Conservation (phyloP, 2,888 invertebrate genomes). For the Chrysina gloriosa region DNA sequence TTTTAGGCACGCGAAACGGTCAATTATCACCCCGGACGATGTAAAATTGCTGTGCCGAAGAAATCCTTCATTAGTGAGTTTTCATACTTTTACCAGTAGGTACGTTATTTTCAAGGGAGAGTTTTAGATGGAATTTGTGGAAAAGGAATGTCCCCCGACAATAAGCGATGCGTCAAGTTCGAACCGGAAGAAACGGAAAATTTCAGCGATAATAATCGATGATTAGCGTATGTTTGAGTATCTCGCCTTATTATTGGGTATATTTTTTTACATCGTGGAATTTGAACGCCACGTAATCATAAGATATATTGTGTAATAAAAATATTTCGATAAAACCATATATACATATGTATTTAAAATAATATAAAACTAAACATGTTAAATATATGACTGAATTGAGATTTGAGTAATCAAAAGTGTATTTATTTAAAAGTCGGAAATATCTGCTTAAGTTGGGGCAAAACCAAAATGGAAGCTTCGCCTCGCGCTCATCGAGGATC, state of each 20-base stretch:
- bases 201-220: constrained; percentile 12
- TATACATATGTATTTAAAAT: background rate
- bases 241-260: background rate
- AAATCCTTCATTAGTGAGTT: constrained; percentile 71
- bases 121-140: constrained; percentile 46
- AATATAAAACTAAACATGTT: background rate
- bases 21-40: constrained; percentile 73
- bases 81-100: background rate
- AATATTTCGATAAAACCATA: background rate
- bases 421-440: too few relatives aligned
- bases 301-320: too few relatives aligned
- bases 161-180: constrained; percentile 7
- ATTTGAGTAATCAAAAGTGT: too few relatives aligned
- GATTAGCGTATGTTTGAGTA: background rate
- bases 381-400: too few relatives aligned
- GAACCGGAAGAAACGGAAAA: constrained; percentile 43
- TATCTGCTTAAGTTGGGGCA: too few relatives aligned
- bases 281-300: too few relatives aligned
- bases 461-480: too few relatives aligned
- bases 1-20: constrained; percentile 73
- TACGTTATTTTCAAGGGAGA: background rate
- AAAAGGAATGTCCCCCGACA: constrained; percentile 38
- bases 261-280: too few relatives aligned
- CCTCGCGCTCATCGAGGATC: too few relatives aligned
- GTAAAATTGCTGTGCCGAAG: constrained; percentile 73